Evolutionary conservation across 2,888 invertebrate species (phyloP), one percentile per base, ranked within the genome.

Genomic region (Ophion costatus): DNA sequence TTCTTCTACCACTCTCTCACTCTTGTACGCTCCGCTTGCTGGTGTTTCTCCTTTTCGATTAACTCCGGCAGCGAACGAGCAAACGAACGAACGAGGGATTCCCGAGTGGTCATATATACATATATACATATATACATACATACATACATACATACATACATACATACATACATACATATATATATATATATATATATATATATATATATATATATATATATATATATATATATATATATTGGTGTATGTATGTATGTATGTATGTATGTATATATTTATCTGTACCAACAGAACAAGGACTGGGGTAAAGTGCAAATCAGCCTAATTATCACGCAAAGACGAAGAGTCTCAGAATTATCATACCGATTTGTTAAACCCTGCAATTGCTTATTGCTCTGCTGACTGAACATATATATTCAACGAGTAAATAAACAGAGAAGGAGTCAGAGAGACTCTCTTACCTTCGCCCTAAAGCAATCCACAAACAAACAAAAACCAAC

Each of bases 271-370:
- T 9, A 5, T 6, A 6, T 6, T 1, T 85, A 84, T 84, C 85
- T 86, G 33, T 17, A 51, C 51, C 20, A 14, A n/a, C 10, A 29
- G 63, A 14, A 63, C 22, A 14, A 66, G 4, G 14, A 79, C 33
- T 20, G 84, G 80, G 61, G 82, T 83, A 61, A 79, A 82, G 81
- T 82, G 63, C 24, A 63, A 63, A 63, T 10, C 14, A 63, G 51
- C 51, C 51, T 17, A 51, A 51, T 51, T 51, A 51, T 51, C 51
- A 4, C 51, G 51, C 17, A 17, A 51, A 51, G 51, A 51, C 51
- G 0, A 51, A 51, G 9, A 9, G 4, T 51, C 51, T 0, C 51
- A 17, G 17, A 51, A 51, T 51, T 51, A 17, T 14, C 51, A 51
- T 17, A 51, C 1, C 51, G 17, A 51, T 51, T 51, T 51, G 11